These are phyloP conservation scores for Pteruthius melanotis DNA, from an alignment of 2,113 vertebrate species.

Conservation along the genomic window DNA sequence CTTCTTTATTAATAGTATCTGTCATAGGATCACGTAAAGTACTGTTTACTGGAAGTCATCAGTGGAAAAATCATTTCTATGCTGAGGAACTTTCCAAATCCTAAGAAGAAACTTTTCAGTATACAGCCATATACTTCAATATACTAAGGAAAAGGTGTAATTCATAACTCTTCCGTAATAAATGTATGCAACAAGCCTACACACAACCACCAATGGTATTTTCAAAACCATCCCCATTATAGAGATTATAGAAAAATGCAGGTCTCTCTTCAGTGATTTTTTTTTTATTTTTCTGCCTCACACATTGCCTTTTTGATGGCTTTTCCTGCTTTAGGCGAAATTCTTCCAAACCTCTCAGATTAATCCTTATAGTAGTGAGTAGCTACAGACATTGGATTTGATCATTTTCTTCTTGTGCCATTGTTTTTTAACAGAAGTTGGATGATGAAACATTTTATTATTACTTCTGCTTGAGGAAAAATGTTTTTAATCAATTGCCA, in stretches of 20 bases:
- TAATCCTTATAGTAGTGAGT: neutral
- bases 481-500: neutral
- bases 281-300: neutral
- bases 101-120: neutral
- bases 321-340: constrained; percentile 52
- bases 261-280: neutral
- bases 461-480: neutral
- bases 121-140: too few relatives aligned
- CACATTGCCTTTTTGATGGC: constrained; percentile 12
- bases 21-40: neutral
- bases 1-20: neutral
- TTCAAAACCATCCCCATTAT: neutral
- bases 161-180: neutral
- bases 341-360: constrained; percentile 8
- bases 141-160: neutral
- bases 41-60: neutral
- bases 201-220: neutral
- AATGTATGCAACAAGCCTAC: neutral
- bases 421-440: neutral
- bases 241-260: neutral
- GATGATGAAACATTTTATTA: neutral
- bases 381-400: neutral
- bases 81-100: neutral
- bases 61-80: neutral
- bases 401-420: neutral